Conservation (phyloP, 2,888 invertebrate genomes). For the Colostygia pectinataria region DNA sequence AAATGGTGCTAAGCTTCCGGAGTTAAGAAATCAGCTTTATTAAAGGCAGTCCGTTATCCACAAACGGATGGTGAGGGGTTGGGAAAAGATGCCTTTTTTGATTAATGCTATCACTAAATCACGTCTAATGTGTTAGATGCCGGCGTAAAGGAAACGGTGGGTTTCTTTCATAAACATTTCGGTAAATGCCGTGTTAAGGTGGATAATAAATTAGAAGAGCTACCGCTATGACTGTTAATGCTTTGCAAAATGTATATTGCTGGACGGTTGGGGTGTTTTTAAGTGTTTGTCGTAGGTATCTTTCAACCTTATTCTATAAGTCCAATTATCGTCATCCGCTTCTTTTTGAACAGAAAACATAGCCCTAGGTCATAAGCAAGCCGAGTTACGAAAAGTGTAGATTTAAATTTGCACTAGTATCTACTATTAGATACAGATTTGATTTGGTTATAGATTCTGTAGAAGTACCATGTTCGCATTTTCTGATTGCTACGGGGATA, state of each 20-base stretch:
- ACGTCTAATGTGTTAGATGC: constrained; percentile 51
- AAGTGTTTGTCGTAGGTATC: too few relatives aligned
- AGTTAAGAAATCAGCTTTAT: constrained; percentile 39
- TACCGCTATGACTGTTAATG: constrained; percentile 33
- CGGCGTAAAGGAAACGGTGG: constrained; percentile 42
- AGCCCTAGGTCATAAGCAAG: too few relatives aligned
- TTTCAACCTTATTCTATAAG: too few relatives aligned
- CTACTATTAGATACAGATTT: too few relatives aligned
- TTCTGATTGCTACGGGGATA: too few relatives aligned
- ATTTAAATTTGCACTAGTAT: too few relatives aligned
- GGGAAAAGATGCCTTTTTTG: constrained; percentile 46
- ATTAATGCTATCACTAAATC: constrained; percentile 67
- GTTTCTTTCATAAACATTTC: constrained; percentile 43
- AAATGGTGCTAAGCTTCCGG: constrained; percentile 1
- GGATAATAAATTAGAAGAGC: constrained; percentile 36
- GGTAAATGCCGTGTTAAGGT: constrained; percentile 40
- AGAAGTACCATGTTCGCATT: too few relatives aligned
- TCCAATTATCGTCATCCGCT: too few relatives aligned
- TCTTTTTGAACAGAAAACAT: too few relatives aligned
- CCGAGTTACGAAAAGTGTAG: too few relatives aligned
- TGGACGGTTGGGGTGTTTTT: constrained; percentile 5
- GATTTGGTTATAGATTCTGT: too few relatives aligned
- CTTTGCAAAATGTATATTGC: constrained; percentile 30
- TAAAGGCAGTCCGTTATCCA: constrained; percentile 37
- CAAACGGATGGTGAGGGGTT: constrained; percentile 25